Base-by-base conservation (phyloP, 2,797 vertebrate genomes). In the Kryptolebias ocellatus region DNA sequence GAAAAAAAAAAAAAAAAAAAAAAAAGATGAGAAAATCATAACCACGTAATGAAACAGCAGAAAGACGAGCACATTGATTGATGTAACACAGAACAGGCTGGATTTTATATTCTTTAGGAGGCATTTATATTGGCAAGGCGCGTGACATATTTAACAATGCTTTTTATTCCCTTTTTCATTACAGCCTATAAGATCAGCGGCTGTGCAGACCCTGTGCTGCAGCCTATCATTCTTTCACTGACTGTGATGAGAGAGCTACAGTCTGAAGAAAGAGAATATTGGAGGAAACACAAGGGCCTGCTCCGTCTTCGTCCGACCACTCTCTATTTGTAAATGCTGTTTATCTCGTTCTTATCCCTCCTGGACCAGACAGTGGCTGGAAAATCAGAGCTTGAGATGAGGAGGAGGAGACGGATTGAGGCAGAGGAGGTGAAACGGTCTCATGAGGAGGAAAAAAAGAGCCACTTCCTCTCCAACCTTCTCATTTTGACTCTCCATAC, bases 251-350 rank as follows among this genome's bases (percentile, higher is more conserved):
- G 66, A 73, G 70, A 49, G 44, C 58, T 28, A 45, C 5, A 56
- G 55, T 56, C 18, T 60, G 53, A 77, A 69, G 59, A 69, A 67
- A 84, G 60, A n/a, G 63, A 81, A 76, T 71, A 77, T 74, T 51
- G 53, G 51, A n/a, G 27, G 27, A 64, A 71, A 58, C 52, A 34
- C 54, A 49, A 37, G 53, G 55, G 15, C 54, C 72, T 34, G 59
- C 64, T 66, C 55, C n/a, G 60, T 56, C 57, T 58, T 14, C 4
- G 34, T 69, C 27, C 1, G 4, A 67, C 70, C 76, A 67, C 67
- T 77, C 70, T 76, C 68, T 78, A 70, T 80, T 84, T 81, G 77
- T 50, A 73, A 74, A 81, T 14, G 46, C 62, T 68, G 69, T 80
- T 88, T 76, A 81, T 82, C 61, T 81, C 53, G 46, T 46, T 73